A percentile compares a stretch with the other conserved stretches of the same genome.
Conservation (phyloP, 2,888 invertebrate genomes). For the Saturnia japonica region DNA sequence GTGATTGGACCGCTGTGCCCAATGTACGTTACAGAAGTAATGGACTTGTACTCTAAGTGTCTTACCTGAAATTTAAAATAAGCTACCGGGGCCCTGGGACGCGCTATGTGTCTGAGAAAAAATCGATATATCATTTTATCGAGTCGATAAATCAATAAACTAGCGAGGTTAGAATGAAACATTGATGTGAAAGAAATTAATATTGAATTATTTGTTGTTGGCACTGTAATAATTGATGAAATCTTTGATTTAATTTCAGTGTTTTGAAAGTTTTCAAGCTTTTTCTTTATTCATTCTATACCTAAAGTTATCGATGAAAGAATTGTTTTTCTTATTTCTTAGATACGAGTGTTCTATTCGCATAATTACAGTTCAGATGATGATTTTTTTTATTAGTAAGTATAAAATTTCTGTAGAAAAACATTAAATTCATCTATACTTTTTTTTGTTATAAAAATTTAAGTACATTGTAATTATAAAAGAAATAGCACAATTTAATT, state of each 20-base stretch:
- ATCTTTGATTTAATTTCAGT: background rate
- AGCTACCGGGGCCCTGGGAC: constrained; percentile 7
- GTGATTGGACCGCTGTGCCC: constrained; percentile 38
- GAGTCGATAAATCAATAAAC: constrained; percentile 17
- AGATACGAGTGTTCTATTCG: background rate
- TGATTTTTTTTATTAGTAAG: constrained; percentile 1
- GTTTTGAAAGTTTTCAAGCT: background rate
- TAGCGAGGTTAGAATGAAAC: background rate
- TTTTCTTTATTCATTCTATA: background rate
- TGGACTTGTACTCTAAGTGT: constrained; percentile 25
- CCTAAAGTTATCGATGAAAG: background rate
- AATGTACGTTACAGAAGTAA: constrained; percentile 23
- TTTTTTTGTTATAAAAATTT: constrained; percentile 18
- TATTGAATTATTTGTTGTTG: background rate
- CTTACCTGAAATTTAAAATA: constrained; percentile 21
- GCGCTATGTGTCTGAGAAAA: background rate
- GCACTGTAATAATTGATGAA: background rate
- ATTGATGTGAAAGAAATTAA: background rate
- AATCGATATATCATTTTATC: constrained; percentile 11
- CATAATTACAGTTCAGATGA: background rate
- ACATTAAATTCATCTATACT: constrained; percentile 7
- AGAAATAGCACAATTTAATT: constrained; percentile 49
- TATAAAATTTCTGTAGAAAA: constrained; percentile 6
- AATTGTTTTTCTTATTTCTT: background rate
- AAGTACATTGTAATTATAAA: constrained; percentile 45